phyloP scores from a whole-genome alignment of 2,888 invertebrate species.

The Campoletis raptor region DNA sequence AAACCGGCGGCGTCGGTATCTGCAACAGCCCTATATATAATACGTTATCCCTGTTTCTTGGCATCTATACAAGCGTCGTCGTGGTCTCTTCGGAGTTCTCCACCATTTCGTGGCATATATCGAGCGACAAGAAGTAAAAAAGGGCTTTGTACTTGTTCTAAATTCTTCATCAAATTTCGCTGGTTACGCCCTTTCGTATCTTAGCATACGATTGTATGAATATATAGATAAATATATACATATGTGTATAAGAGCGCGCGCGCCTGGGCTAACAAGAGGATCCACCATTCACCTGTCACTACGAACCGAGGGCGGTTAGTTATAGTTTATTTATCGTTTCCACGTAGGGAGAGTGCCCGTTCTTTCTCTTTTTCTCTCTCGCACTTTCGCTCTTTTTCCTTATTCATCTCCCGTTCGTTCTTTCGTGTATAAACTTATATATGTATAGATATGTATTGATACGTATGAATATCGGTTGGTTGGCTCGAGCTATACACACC shows the following conservation, averaged over 20 bases:
- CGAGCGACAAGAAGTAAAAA: not conserved
- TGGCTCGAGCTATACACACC: conserved; percentile 11
- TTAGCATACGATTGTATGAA: not conserved
- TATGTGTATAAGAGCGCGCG: conserved; percentile 52
- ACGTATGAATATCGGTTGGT: conserved; percentile 26
- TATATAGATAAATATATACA: conserved; percentile 6
- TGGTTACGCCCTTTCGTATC: conserved; percentile 15
- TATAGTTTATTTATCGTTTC: conserved; percentile 85
- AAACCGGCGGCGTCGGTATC: conserved; percentile 68
- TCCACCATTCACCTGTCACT: conserved; percentile 84
- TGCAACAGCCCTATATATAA: conserved; percentile 32
- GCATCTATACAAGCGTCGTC: conserved; percentile 3
- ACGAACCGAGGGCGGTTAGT: conserved; percentile 83
- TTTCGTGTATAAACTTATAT: not conserved
- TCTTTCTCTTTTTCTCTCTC: conserved; percentile 70
- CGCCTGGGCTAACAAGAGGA: conserved; percentile 82
- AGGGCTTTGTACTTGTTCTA: not conserved
- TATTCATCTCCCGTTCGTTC: conserved; percentile 33
- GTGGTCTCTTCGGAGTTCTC: conserved; percentile 8
- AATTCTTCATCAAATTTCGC: not conserved
- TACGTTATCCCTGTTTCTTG: not conserved
- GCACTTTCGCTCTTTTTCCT: conserved; percentile 28
- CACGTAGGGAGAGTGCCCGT: conserved; percentile 78
- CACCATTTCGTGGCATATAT: conserved; percentile 69
- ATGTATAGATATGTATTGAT: not conserved